Percentiles rank a stretch among this genome's conserved stretches.
These are phyloP conservation scores for Eupithecia subumbrata DNA, from an alignment of 2,888 invertebrate species.

Conservation along the genomic window DNA sequence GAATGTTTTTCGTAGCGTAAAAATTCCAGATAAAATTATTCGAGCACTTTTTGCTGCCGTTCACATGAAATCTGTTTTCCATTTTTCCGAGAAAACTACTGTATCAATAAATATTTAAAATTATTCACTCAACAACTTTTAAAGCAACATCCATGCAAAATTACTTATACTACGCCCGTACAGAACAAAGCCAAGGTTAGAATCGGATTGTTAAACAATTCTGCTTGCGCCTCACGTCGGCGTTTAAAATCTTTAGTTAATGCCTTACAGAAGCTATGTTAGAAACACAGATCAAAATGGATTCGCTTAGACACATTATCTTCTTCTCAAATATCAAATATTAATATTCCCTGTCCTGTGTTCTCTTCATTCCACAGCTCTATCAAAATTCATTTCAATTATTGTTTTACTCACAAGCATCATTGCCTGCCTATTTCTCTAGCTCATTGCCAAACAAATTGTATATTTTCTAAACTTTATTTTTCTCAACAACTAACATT, in stretches of 20 bases:
- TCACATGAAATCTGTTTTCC: neutral
- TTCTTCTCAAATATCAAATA: no score
- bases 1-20: neutral
- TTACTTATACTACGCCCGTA: slow-evolving; percentile 6
- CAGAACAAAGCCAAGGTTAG: slow-evolving; percentile 28
- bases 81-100: slow-evolving; percentile 3
- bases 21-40: neutral
- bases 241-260: slow-evolving; percentile 36
- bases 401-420: neutral
- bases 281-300: neutral
- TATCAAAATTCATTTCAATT: neutral
- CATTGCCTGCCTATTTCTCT: no score
- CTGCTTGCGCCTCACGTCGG: slow-evolving; percentile 38
- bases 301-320: neutral
- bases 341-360: neutral
- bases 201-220: slow-evolving; percentile 33
- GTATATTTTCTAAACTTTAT: neutral
- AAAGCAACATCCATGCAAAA: slow-evolving; percentile 4
- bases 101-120: slow-evolving; percentile 16
- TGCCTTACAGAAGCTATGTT: slow-evolving; percentile 22
- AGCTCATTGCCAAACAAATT: no score
- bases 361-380: neutral
- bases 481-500: no score
- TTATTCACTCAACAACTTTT: slow-evolving; percentile 14
- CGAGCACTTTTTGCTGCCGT: neutral